phyloP scores from a whole-genome alignment of 2,113 vertebrate genomes.

The Strix aluco region DNA sequence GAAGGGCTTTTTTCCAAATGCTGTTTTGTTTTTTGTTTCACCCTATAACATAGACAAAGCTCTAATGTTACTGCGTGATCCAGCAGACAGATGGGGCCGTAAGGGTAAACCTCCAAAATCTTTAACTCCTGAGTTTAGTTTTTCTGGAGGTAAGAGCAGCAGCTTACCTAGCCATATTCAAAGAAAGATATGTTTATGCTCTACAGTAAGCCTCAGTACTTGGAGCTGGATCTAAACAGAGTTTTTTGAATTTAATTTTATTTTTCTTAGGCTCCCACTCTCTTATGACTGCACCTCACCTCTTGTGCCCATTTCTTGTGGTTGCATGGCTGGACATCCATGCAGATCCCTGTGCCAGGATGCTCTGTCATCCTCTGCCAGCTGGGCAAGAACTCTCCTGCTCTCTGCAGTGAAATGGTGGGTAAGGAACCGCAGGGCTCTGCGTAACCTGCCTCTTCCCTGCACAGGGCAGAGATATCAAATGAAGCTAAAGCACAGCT shows the following conservation, averaged over 20 bases:
- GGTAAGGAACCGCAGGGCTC: background rate
- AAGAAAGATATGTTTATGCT: background rate
- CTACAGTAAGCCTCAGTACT: background rate
- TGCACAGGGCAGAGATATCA: background rate
- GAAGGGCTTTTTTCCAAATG: conserved; percentile 27
- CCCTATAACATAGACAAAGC: background rate
- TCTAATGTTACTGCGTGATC: background rate
- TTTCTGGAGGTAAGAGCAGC: background rate
- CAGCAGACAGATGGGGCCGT: background rate
- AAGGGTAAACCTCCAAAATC: background rate
- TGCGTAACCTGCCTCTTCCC: background rate
- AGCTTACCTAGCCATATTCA: background rate
- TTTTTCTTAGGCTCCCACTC: background rate
- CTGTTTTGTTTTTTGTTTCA: conserved; percentile 3
- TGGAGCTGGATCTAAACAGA: background rate
- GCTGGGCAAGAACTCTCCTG: background rate
- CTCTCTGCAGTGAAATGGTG: rapidly evolving
- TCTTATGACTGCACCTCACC: background rate
- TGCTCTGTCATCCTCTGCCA: background rate
- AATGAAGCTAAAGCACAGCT: background rate
- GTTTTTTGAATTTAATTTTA: background rate
- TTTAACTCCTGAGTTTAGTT: background rate
- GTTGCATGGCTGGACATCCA: background rate
- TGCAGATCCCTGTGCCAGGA: background rate
- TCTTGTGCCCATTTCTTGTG: background rate